Conservation (phyloP, 1,140 invertebrate genomes). For the Drosophila pruinosa region DNA sequence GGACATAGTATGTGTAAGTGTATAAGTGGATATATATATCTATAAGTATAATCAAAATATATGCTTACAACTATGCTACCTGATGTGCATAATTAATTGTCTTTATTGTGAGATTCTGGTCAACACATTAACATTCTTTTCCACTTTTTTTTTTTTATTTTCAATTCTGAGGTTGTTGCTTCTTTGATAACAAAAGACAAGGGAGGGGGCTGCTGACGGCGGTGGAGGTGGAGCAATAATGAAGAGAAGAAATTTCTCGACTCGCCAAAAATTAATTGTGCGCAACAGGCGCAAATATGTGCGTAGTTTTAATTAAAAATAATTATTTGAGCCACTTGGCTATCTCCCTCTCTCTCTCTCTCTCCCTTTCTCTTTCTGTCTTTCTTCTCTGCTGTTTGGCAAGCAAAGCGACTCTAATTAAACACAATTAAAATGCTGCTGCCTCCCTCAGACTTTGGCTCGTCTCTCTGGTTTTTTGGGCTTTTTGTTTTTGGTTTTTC, state of each 20-base stretch:
- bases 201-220: too few species aligned
- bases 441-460: background rate
- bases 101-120: background rate
- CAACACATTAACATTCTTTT: conserved; percentile 1
- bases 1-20: background rate
- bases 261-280: conserved; percentile 47
- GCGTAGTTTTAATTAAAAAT: conserved; percentile 65
- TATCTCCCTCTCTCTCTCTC: background rate
- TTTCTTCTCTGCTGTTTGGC: conserved; percentile 15
- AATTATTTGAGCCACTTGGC: conserved; percentile 52
- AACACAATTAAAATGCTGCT: conserved; percentile 67
- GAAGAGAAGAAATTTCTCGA: conserved; percentile 17
- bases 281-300: conserved; percentile 56
- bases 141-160: background rate
- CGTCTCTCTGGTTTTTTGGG: background rate
- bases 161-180: conserved; percentile 46
- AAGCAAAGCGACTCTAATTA: conserved; percentile 66
- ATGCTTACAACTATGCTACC: conserved; percentile 20
- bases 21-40: background rate
- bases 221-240: background rate
- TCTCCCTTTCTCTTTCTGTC: background rate
- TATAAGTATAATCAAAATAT: background rate
- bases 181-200: background rate
- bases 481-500: background rate
- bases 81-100: conserved; percentile 56